Percentiles rank a stretch among this genome's conserved stretches.
Conservation (phyloP, 2,888 invertebrate species). For the Apomyelois bistriatella region DNA sequence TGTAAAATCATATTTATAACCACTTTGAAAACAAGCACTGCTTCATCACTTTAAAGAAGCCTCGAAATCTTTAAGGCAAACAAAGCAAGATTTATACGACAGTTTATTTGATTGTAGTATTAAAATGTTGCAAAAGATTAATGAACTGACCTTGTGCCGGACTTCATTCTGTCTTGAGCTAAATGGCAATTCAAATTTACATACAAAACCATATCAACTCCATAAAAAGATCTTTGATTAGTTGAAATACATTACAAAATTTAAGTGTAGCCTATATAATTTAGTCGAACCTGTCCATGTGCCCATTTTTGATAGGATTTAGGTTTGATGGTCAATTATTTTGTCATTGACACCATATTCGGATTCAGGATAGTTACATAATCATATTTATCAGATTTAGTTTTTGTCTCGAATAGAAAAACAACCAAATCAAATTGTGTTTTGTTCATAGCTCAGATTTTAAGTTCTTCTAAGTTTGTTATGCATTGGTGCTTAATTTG, state of each 20-base stretch:
- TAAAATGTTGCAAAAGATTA: constrained; percentile 7
- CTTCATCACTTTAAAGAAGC: not conserved
- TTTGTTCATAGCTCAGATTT: too few species aligned
- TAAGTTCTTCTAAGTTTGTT: too few species aligned
- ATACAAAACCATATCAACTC: constrained; percentile 17
- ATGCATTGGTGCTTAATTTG: too few species aligned
- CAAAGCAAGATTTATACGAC: not conserved
- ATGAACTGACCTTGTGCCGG: constrained; percentile 14
- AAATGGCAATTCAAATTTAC: constrained; percentile 14
- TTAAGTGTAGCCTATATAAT: not conserved
- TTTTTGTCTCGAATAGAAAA: too few species aligned
- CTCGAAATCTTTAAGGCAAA: not conserved
- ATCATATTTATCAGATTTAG: too few species aligned
- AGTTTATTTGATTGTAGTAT: not conserved
- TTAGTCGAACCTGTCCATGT: not conserved
- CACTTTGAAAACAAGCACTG: too few species aligned
- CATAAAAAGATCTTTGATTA: constrained; percentile 2
- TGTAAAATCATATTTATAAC: too few species aligned
- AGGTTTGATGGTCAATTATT: not conserved
- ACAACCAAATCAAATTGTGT: too few species aligned
- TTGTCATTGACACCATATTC: not conserved
- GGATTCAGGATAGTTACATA: too few species aligned
- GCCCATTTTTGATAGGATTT: too few species aligned
- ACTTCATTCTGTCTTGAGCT: constrained; percentile 5
- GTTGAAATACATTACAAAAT: not conserved